A percentile compares a stretch with the other conserved stretches of the same genome.
These are phyloP conservation scores for Bathynomus jamesi DNA, from an alignment of 1,140 invertebrate species.

Conservation along the genomic window DNA sequence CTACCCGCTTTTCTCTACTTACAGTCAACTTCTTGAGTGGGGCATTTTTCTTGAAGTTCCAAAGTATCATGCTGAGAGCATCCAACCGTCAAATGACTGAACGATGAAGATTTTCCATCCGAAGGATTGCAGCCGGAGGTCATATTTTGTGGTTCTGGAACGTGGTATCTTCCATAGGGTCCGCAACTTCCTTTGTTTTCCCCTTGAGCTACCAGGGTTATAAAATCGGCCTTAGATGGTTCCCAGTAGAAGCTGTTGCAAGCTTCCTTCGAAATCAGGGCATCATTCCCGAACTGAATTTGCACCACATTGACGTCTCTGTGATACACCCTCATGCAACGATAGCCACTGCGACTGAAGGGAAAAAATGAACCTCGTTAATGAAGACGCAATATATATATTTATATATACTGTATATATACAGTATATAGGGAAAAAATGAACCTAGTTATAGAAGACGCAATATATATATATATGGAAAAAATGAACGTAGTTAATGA, in stretches of 20 bases:
- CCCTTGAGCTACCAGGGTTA: slow-evolving; percentile 35
- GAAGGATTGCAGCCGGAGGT: not conserved
- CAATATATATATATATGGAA: too few relatives aligned
- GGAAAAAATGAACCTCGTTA: slow-evolving; percentile 2
- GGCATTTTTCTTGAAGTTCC: slow-evolving; percentile 41
- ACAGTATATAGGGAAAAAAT: slow-evolving; percentile 14
- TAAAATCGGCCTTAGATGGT: slow-evolving; percentile 26
- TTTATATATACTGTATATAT: too few relatives aligned
- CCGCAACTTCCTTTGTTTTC: slow-evolving; percentile 25
- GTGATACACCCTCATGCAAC: slow-evolving; percentile 72
- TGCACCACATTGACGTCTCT: slow-evolving; percentile 72
- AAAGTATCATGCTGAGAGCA: slow-evolving; percentile 34
- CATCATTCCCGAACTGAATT: slow-evolving; percentile 49
- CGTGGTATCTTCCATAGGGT: slow-evolving; percentile 24
- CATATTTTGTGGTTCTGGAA: slow-evolving; percentile 4
- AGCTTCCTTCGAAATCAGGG: slow-evolving; percentile 37
- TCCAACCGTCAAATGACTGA: slow-evolving; percentile 17
- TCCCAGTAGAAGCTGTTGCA: slow-evolving; percentile 38
- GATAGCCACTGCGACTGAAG: slow-evolving; percentile 71
- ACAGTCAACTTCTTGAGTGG: not conserved
- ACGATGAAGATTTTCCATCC: slow-evolving; percentile 8
- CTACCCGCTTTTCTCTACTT: too few relatives aligned
- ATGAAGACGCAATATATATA: too few relatives aligned
- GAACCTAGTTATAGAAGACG: too few relatives aligned
- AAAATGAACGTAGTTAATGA: too few relatives aligned